Base-by-base conservation (phyloP, 1,140 invertebrate genomes). In the Pogonomyrmex barbatus region DNA sequence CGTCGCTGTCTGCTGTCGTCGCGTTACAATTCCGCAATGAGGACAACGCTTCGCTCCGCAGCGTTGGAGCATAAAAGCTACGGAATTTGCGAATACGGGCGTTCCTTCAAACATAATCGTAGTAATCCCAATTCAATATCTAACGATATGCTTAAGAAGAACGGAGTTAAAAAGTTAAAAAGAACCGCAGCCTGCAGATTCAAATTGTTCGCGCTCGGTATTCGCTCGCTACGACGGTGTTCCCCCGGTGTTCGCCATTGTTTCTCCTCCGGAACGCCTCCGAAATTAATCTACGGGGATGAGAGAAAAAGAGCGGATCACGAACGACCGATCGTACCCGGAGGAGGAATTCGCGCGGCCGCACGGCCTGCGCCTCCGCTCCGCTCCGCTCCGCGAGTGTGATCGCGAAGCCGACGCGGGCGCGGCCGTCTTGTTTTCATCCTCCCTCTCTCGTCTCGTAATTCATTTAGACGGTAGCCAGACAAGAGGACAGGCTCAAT, bases 401-500 rank as follows among this genome's bases (percentile, higher is more conserved):
- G 65, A 86, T 71, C 75, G 76, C 60, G 83, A 24, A 24, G 0
- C 24, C 24, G 24, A 3, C 36, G 63, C 68, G 65, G 84, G 71
- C 75, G 76, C 60, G 83, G 58, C 45, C 63, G 56, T 12, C 8
- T 54, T 33, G 17, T 36, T 87, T 54, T 77, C 30, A 30, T 45
- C 39, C 56, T 63, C 9, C 85, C 58, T 87, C 87, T 87, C 90
- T 88, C 91, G 88, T 89, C n/a, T 30, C 71, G 91, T 93, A 94
- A 94, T 91, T 94, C 92, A 94, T 93, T 91, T 93, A 81, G 91
- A 87, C 90, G 88, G 90, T 87, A 87, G 90, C 85, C 89, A 88
- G 91, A 88, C 92, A 88, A 92, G 93, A 47, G 42, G 65, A 91
- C 92, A 94, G 70, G 94, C 93, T 93, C 92, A 94, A 94, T 94